A percentile compares a stretch with the other conserved stretches of the same genome.
phyloP scores from a whole-genome alignment of 2,113 vertebrate species.

The Nematolebias whitei region DNA sequence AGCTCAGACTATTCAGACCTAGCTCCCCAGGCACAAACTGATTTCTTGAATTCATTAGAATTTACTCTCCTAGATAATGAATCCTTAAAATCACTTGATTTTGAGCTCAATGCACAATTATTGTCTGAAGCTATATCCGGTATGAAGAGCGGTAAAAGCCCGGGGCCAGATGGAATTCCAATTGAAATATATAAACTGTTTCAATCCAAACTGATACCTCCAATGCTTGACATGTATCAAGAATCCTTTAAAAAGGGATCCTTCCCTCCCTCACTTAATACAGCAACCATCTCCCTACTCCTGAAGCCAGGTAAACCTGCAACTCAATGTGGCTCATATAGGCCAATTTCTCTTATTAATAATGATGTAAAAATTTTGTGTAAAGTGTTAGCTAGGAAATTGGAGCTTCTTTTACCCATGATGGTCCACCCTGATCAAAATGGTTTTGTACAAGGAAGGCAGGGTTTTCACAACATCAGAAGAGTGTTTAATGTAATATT shows the following conservation, averaged over 20 bases:
- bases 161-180: constrained; percentile 1
- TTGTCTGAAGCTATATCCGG: background rate
- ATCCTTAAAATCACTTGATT: background rate
- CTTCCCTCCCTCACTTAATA: too few relatives aligned
- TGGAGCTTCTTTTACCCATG: too few relatives aligned
- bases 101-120: background rate
- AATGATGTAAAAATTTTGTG: too few relatives aligned
- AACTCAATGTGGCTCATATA: too few relatives aligned
- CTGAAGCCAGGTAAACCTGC: too few relatives aligned
- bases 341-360: too few relatives aligned
- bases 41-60: background rate
- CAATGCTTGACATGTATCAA: background rate
- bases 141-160: background rate
- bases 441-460: too few relatives aligned
- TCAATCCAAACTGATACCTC: background rate
- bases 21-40: background rate
- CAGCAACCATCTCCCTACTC: too few relatives aligned
- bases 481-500: too few relatives aligned
- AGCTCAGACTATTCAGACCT: background rate
- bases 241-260: background rate
- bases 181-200: constrained; percentile 1
- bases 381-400: too few relatives aligned
- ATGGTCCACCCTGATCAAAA: too few relatives aligned
- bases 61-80: background rate
- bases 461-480: too few relatives aligned